Conservation (phyloP, 1,140 invertebrate genomes). For the Drosophila willistoni region DNA sequence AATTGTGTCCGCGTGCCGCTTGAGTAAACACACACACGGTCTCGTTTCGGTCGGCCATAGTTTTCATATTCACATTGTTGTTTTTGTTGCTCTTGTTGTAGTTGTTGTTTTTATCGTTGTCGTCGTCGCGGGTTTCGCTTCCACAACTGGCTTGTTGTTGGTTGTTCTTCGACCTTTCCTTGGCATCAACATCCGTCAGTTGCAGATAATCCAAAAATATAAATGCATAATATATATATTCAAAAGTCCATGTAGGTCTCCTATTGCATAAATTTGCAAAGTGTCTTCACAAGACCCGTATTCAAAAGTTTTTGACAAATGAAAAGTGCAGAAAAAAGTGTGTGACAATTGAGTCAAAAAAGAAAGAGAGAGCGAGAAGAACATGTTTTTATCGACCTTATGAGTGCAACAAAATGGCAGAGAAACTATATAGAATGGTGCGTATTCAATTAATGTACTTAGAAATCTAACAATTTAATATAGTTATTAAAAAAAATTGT, state of each 20-base stretch:
- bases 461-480: no score
- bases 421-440: not conserved
- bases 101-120: conserved; percentile 23
- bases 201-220: conserved; percentile 21
- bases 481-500: no score
- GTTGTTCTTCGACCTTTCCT: conserved; percentile 43
- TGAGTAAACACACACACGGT: conserved; percentile 60
- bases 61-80: conserved; percentile 25
- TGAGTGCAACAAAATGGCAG: conserved; percentile 12
- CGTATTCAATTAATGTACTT: not conserved
- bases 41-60: conserved; percentile 44
- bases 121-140: conserved; percentile 64
- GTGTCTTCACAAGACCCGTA: conserved; percentile 8
- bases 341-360: not conserved
- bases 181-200: conserved; percentile 36
- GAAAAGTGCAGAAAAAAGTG: conserved; percentile 12
- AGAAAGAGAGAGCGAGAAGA: not conserved
- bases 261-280: conserved; percentile 6
- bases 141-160: conserved; percentile 36
- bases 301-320: conserved; percentile 9
- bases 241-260: conserved; percentile 1
- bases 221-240: not conserved
- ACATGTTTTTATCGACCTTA: not conserved
- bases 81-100: conserved; percentile 2
- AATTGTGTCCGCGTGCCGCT: conserved; percentile 59